Conservation (phyloP, 2,888 invertebrate genomes). For the Cybosia mesomella region DNA sequence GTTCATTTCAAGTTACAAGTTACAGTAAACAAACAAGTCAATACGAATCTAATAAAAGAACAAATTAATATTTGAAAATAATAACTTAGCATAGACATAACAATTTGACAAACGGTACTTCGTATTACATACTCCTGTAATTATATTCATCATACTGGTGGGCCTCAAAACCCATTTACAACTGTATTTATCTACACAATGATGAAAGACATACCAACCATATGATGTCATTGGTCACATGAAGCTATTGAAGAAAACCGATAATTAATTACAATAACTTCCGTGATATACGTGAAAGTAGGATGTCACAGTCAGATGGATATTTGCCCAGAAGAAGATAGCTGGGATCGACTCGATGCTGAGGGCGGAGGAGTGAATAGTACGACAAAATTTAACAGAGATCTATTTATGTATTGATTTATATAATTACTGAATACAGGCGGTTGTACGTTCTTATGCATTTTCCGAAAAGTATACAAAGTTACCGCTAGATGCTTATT, state of each 20-base stretch:
- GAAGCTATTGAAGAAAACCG: not conserved
- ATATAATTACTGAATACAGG: not conserved
- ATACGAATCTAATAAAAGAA: not conserved
- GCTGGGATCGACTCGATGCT: not conserved
- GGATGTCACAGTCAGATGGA: not conserved
- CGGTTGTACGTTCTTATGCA: not conserved
- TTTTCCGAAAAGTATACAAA: not conserved
- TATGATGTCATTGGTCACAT: constrained; percentile 5
- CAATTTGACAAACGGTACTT: not conserved
- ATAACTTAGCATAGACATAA: not conserved
- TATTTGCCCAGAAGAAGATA: not conserved
- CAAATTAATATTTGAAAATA: not conserved
- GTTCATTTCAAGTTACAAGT: not conserved
- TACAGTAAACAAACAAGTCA: not conserved
- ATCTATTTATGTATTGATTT: not conserved
- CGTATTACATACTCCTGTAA: constrained; percentile 7
- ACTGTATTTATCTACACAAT: constrained; percentile 21
- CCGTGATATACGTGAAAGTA: not conserved
- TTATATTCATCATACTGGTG: not conserved
- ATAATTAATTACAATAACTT: constrained; percentile 4
- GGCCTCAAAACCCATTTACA: constrained; percentile 13
- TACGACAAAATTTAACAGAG: not conserved
- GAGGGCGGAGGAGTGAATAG: not conserved
- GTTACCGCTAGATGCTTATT: not conserved
- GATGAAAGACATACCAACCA: not conserved